Base-by-base conservation (phyloP, 2,888 invertebrate genomes). In the Philhelius pedissequus region DNA sequence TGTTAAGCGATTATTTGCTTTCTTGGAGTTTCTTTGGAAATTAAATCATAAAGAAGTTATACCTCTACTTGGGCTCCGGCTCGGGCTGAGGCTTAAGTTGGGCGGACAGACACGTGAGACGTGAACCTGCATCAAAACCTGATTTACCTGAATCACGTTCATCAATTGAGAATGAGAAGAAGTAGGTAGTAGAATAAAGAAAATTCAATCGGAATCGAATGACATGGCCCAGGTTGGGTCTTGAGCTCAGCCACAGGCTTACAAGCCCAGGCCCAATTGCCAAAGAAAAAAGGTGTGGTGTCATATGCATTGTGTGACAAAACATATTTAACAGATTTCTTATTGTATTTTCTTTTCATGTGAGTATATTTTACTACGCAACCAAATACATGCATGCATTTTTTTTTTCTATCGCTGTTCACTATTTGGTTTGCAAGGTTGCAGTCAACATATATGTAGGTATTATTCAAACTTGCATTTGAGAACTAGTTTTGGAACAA, bases 21-120 rank as follows among this genome's bases (percentile, higher is more conserved):
- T 84, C 84, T 84, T 84, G 80, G 76, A 84, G 84, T 84, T 84
- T 80, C 84, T 84, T 84, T 76, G 80, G 84, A 84, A 84, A 84
- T 84, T 80, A 84, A 84, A 84, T 84, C 84, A 84, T 84, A 84
- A 84, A 84, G 84, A 84, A 80, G 84, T 84, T 84, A 71, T 71
- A 76, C 56, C 30, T n/a, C n/a, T 43, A 13, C 54, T 32, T 18
- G 18, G 18, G 43, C 62, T 62, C 62, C 11, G 62, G 15, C 43
- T 58, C 25, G 38, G 38, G 8, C 35, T 56, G 20, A 22, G 22
- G 7, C 35, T 22, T 56, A 66, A 75, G 71, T 71, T 80, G 80
- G 79, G 80, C 80, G 84, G 84, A 75, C 75, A 84, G 80, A 80
- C 84, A 84, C 80, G 84, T 84, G 84, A 84, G 80, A 84, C 84